Base-by-base conservation (phyloP, 2,113 vertebrate genomes). In the Esox niger region DNA sequence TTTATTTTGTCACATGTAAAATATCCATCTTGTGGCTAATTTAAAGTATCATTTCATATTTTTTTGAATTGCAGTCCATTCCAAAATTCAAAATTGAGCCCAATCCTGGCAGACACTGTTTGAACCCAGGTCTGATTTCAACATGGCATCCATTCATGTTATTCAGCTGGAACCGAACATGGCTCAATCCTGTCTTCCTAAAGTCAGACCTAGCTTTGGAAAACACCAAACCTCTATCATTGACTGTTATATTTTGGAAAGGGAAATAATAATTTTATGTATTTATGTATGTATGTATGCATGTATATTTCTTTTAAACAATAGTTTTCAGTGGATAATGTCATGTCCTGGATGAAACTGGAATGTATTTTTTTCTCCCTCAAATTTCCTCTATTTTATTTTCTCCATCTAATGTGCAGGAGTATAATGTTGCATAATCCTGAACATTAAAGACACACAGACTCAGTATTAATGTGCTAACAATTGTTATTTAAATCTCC, bases 291-390 rank as follows among this genome's bases (percentile, higher is more conserved):
- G 35, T 61, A 61, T 26, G 26, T 6, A 17, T 8, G 33, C 10
- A 33, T 61, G 21, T 61, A 61, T 61, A 61, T 61, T 61, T 61
- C 20, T 33, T 61, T 30, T 32, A 11, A 29, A 47, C 17, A 64
- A 6, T 64, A 64, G 32, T 65, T 27, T 54, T 66, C 25, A 25
- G 13, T 32, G 31, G 29, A 25, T 56, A 23, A 30, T 66, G 38
- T 47, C 15, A 33, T 66, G n/a, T 67, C 35, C 13, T 25, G n/a
- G 32, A 57, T 57, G 27, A 57, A 66, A 35, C 7, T 57, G 23
- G 30, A 27, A 66, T 33, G 23, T 66, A 33, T 46, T 46, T 6
- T 17, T 25, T 49, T 23, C 21, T 21, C 23, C 6, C n/a, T n/a
- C n/a, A n/a, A n/a, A n/a, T 38, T 43, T 27, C 8, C 15, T 21